phyloP scores from a whole-genome alignment of 1,140 invertebrate species.

The Drosophila aff. region DNA sequence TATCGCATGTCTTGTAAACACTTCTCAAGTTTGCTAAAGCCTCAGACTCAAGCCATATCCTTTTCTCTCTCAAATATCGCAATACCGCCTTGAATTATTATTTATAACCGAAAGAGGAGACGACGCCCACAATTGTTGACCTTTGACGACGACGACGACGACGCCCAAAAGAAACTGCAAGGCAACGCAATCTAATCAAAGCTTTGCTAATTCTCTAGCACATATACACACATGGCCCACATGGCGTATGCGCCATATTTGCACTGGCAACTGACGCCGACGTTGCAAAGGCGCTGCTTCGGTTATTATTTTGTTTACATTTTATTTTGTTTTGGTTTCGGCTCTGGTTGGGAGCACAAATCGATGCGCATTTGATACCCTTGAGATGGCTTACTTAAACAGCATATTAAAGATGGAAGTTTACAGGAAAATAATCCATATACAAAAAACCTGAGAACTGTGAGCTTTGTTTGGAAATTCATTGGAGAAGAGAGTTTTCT shows the following conservation, averaged over 20 bases:
- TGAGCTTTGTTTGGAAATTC: background rate
- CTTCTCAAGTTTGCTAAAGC: constrained; percentile 2
- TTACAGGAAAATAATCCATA: background rate
- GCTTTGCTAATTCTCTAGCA: background rate
- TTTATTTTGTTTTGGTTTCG: constrained; percentile 49
- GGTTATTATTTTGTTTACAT: constrained; percentile 68
- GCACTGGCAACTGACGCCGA: constrained; percentile 22
- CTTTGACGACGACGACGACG: constrained; percentile 15
- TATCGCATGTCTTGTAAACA: constrained; percentile 15
- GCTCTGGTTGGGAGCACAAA: constrained; percentile 1
- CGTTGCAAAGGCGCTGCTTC: background rate
- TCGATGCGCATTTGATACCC: constrained; percentile 15
- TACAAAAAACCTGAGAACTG: background rate
- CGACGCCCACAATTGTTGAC: constrained; percentile 22
- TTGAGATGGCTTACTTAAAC: constrained; percentile 6
- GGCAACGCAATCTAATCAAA: constrained; percentile 35
- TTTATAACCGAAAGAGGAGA: constrained; percentile 14
- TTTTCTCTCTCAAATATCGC: background rate
- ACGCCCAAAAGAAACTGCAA: constrained; percentile 37
- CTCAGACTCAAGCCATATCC: constrained; percentile 12
- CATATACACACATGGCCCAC: constrained; percentile 10
- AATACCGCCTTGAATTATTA: constrained; percentile 2
- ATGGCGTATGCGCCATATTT: constrained; percentile 50
- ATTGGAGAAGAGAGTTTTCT: background rate
- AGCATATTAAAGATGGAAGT: constrained; percentile 1